Conservation (phyloP, 1,140 invertebrate species). For the Anagrus nilaparvatae region DNA sequence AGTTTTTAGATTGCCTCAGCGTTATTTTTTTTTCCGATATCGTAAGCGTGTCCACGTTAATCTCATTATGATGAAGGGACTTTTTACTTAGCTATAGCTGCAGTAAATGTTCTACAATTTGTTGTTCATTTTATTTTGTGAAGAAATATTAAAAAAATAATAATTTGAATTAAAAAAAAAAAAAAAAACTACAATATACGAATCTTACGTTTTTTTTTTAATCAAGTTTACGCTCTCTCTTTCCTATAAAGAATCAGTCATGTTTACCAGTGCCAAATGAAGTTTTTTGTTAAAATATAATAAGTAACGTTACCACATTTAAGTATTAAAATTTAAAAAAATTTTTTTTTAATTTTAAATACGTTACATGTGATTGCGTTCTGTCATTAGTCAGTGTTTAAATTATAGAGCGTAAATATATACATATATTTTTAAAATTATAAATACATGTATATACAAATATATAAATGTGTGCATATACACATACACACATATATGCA, state of each 20-base stretch:
- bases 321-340: too few relatives aligned
- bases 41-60: slow-evolving; percentile 35
- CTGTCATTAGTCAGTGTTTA: too few relatives aligned
- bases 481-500: too few relatives aligned
- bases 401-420: slow-evolving; percentile 22
- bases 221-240: slow-evolving; percentile 29
- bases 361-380: too few relatives aligned
- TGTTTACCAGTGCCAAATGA: too few relatives aligned
- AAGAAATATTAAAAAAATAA: too few relatives aligned
- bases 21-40: slow-evolving; percentile 39
- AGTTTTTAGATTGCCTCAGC: slow-evolving; percentile 44
- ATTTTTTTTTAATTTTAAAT: too few relatives aligned
- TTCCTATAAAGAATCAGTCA: slow-evolving; percentile 19
- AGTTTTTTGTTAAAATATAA: too few relatives aligned
- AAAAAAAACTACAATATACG: slow-evolving; percentile 20
- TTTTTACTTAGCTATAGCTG: slow-evolving; percentile 20
- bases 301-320: too few relatives aligned
- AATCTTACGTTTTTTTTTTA: too few relatives aligned
- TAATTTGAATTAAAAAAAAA: slow-evolving; percentile 8
- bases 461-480: too few relatives aligned
- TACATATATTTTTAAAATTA: slow-evolving; percentile 8
- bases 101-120: slow-evolving; percentile 13
- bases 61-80: slow-evolving; percentile 15
- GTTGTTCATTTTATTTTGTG: slow-evolving; percentile 7
- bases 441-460: too few relatives aligned